Base-by-base conservation (phyloP, 1,140 invertebrate species). In the Leptinotarsa defecta region DNA sequence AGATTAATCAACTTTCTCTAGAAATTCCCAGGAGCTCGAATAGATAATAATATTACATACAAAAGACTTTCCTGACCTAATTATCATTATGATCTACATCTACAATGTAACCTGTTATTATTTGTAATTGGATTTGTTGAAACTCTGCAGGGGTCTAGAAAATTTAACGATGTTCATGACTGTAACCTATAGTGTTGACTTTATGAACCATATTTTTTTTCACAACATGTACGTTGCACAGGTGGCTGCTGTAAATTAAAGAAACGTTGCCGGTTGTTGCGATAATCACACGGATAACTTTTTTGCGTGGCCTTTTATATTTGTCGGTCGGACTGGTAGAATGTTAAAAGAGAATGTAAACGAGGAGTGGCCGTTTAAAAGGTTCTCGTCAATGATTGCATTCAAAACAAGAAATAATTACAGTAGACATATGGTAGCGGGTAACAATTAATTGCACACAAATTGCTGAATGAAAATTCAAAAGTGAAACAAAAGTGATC, bases 281-380 rank as follows among this genome's bases (percentile, higher is more conserved):
- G 52, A 57, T 57, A 57, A 57, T 57, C n/a, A 57, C 52, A 19
- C 13, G 15, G 52, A 17, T 17, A 17, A 57, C 52, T 57, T 57
- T 57, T 57, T 57, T 57, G n/a, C 15, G 52, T 8, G 52, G n/a
- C 52, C 6, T 57, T 57, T 57, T 15, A 15, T 57, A 57, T 15
- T 43, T 8, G 22, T 24, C 65, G 20, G 24, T 24, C 65, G 3
- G 15, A 68, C 65, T 43, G 20, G 65, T 68, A 68, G 65, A 68
- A 68, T 68, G 65, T 19, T 68, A n/a, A 68, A 68, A 68, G 65
- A 68, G 65, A 68, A 68, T 24, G 65, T 68, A 68, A 24, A 13
- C 17, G 17, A 43, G 65, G 65, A 68, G 65, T 68, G 65, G 65
- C 65, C 27, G 65, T 43, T 43, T 68, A 1, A 68, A 22, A 57